phyloP scores from a whole-genome alignment of 2,113 vertebrate species.

The Hymenochirus boettgeri region DNA sequence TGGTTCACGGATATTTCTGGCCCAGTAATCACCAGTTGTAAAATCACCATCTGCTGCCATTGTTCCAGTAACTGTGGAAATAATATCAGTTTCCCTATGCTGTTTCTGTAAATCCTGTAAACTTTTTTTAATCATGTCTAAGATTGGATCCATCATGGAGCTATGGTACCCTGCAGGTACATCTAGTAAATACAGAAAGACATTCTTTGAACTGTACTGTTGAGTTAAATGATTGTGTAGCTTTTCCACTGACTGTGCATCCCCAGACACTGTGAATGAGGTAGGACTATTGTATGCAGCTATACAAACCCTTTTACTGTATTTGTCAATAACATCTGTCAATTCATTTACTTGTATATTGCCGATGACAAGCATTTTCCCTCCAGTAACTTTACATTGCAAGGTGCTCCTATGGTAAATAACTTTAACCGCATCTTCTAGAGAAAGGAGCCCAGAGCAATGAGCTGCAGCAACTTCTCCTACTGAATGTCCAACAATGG shows the following conservation, averaged over 20 bases:
- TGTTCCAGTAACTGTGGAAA: conserved; percentile 72
- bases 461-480: conserved; percentile 79
- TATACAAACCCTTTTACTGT: conserved; percentile 62
- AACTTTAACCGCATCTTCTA: conserved; percentile 76
- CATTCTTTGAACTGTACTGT: conserved; percentile 53
- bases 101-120: conserved; percentile 52
- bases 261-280: conserved; percentile 78
- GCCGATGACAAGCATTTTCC: conserved; percentile 75
- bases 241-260: conserved; percentile 55
- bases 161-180: conserved; percentile 77
- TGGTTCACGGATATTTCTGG: conserved; percentile 68
- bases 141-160: conserved; percentile 72
- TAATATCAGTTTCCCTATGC: conserved; percentile 59
- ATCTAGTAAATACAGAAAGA: conserved; percentile 68
- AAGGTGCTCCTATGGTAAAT: conserved; percentile 69
- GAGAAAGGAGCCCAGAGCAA: conserved; percentile 73
- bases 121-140: conserved; percentile 56
- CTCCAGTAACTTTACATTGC: conserved; percentile 63
- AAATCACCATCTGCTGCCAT: conserved; percentile 60
- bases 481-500: conserved; percentile 68
- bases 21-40: conserved; percentile 71
- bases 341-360: conserved; percentile 67
- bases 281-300: conserved; percentile 78
- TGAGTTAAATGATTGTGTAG: conserved; percentile 57
- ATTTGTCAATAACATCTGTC: conserved; percentile 49